These are phyloP conservation scores for Heliconius hewitsoni DNA, from an alignment of 1,140 invertebrate species.

Conservation along the genomic window DNA sequence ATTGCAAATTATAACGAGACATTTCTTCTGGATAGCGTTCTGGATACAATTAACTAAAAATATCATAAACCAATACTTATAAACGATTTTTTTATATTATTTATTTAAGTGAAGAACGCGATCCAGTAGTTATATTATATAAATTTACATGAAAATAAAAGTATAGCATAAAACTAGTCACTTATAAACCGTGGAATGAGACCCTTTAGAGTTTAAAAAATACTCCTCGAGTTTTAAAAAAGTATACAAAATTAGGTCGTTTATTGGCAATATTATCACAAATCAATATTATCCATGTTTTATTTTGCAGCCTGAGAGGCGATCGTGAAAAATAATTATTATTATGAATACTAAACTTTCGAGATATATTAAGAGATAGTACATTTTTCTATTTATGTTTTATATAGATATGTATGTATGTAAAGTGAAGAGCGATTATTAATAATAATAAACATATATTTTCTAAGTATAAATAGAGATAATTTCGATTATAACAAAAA, in stretches of 20 bases:
- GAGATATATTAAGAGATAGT: slow-evolving; percentile 9
- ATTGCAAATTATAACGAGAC: slow-evolving; percentile 4
- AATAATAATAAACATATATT: background rate
- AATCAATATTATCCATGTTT: slow-evolving; percentile 46
- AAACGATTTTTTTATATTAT: background rate
- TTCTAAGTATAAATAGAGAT: too few species aligned
- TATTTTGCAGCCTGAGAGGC: slow-evolving; percentile 15
- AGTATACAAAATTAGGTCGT: slow-evolving; percentile 41
- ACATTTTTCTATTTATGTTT: slow-evolving; percentile 5
- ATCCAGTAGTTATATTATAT: background rate
- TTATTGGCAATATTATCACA: slow-evolving; percentile 69
- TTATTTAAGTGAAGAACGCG: background rate
- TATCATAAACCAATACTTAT: slow-evolving; percentile 2
- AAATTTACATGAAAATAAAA: slow-evolving; percentile 45
- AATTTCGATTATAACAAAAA: background rate
- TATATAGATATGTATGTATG: slow-evolving; percentile 5
- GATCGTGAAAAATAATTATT: slow-evolving; percentile 7
- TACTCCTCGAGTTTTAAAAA: slow-evolving; percentile 16
- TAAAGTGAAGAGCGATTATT: slow-evolving; percentile 7
- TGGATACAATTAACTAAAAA: background rate
- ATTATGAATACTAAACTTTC: background rate
- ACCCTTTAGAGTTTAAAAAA: slow-evolving; percentile 41
- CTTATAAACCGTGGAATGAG: slow-evolving; percentile 52
- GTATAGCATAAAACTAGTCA: background rate
- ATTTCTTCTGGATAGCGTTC: background rate